Evolutionary conservation across 92 coral and sea anemone genomes (phyloP).

Genomic region (Meandrina meandrites): DNA sequence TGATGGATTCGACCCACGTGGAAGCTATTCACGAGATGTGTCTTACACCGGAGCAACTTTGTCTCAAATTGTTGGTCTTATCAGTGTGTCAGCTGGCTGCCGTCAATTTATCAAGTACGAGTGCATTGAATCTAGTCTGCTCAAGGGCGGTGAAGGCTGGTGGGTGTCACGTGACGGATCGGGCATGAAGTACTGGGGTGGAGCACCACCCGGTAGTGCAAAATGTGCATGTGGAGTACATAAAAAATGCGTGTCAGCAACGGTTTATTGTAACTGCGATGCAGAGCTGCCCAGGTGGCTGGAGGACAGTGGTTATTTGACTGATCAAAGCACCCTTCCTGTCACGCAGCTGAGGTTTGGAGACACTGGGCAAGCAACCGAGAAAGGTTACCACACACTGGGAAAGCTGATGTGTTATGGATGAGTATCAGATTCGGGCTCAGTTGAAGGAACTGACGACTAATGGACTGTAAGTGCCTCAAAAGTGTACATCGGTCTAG

Average conservation of each 20-base stretch:
- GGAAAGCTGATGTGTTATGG: conserved; percentile 35
- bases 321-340: conserved; percentile 38
- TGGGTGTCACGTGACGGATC: conserved; percentile 58
- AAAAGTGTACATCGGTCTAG: no score
- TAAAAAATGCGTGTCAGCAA: neutral
- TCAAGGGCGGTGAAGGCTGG: neutral
- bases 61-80: conserved; percentile 2
- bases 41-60: conserved; percentile 4
- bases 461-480: no score
- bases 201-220: conserved; percentile 43
- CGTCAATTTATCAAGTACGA: conserved; percentile 38
- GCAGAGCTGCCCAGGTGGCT: neutral
- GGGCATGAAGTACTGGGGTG: conserved; percentile 52
- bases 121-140: neutral
- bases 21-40: conserved; percentile 5
- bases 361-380: neutral
- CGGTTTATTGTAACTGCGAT: conserved; percentile 26
- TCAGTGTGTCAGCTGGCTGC: conserved; percentile 15
- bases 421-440: neutral
- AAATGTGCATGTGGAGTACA: conserved; percentile 45
- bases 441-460: no score
- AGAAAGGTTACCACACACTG: conserved; percentile 25
- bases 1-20: neutral
- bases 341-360: conserved; percentile 35
- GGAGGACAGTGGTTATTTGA: conserved; percentile 45